Evolutionary conservation across 92 coral and sea anemone genomes (phyloP).

Genomic region (Isaurus tuberculatus): DNA sequence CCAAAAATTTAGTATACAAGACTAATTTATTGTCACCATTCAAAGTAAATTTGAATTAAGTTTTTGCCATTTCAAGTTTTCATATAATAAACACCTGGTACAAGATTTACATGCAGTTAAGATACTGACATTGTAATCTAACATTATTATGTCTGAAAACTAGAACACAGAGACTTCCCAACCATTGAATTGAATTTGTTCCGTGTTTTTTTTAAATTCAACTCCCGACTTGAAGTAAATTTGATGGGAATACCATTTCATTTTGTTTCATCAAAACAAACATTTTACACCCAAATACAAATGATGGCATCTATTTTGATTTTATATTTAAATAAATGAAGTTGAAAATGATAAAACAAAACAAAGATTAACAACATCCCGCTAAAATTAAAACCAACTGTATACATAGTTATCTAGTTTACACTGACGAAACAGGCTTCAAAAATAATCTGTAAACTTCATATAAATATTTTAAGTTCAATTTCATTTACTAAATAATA

Average conservation of each 20-base stretch:
- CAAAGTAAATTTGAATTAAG: slow-evolving; percentile 19
- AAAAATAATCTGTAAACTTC: background rate
- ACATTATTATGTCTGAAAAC: slow-evolving; percentile 14
- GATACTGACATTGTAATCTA: background rate
- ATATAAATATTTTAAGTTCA: background rate
- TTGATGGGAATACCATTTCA: background rate
- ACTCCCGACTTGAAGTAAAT: background rate
- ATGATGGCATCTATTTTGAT: slow-evolving; percentile 7
- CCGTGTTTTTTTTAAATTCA: slow-evolving; percentile 1
- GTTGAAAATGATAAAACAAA: slow-evolving; percentile 6
- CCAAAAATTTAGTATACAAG: background rate
- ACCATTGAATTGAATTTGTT: background rate
- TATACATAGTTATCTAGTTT: background rate
- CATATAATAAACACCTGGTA: slow-evolving; percentile 39
- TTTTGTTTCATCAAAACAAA: background rate
- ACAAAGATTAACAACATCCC: slow-evolving; percentile 1
- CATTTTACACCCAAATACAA: background rate
- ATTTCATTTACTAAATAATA: background rate
- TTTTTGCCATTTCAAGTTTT: slow-evolving; percentile 19
- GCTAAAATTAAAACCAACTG: background rate
- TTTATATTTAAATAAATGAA: background rate
- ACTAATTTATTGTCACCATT: slow-evolving; percentile 7
- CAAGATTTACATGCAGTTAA: slow-evolving; percentile 32
- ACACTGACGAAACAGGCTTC: background rate
- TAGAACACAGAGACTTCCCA: background rate